Percentiles rank a stretch among this genome's conserved stretches.
Evolutionary conservation across 2,888 invertebrate genomes (phyloP).

Genomic region (Pilophorus perplexus): DNA sequence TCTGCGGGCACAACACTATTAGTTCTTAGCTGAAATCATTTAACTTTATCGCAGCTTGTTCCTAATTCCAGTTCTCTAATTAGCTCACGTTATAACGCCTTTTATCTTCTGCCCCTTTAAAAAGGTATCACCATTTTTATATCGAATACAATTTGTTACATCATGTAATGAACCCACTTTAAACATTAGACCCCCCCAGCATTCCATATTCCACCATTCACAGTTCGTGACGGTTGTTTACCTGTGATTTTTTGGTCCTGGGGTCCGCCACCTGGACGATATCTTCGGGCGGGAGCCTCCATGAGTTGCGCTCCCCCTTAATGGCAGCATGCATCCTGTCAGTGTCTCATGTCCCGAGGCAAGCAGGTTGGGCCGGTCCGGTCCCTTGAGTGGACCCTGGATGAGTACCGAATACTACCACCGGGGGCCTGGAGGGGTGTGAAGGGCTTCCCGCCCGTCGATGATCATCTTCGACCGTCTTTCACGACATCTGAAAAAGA

Average conservation of each 20-base stretch:
- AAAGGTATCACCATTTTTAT: too few relatives aligned
- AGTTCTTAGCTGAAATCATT: too few relatives aligned
- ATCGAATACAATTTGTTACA: too few relatives aligned
- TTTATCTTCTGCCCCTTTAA: too few relatives aligned
- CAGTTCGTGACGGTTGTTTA: too few relatives aligned
- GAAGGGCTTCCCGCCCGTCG: conserved; percentile 12
- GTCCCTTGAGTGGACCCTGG: conserved; percentile 5
- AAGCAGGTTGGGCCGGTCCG: conserved; percentile 14
- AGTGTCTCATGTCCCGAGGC: conserved; percentile 28
- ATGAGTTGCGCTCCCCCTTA: conserved; percentile 85
- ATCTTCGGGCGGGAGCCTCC: conserved; percentile 90
- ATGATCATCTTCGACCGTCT: conserved; percentile 8
- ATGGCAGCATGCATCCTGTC: conserved; percentile 75
- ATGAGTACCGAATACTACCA: conserved; percentile 1
- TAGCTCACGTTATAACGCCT: too few relatives aligned
- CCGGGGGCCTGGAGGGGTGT: not conserved
- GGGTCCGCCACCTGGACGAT: conserved; percentile 87
- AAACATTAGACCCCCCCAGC: too few relatives aligned
- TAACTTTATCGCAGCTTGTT: too few relatives aligned
- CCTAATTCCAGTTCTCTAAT: too few relatives aligned
- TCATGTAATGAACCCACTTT: too few relatives aligned
- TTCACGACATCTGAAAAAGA: conserved; percentile 20
- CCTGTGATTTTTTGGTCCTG: conserved; percentile 72
- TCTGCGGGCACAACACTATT: too few relatives aligned
- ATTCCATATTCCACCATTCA: too few relatives aligned